phyloP scores from a whole-genome alignment of 2,797 vertebrate genomes.

The Hybognathus amarus region DNA sequence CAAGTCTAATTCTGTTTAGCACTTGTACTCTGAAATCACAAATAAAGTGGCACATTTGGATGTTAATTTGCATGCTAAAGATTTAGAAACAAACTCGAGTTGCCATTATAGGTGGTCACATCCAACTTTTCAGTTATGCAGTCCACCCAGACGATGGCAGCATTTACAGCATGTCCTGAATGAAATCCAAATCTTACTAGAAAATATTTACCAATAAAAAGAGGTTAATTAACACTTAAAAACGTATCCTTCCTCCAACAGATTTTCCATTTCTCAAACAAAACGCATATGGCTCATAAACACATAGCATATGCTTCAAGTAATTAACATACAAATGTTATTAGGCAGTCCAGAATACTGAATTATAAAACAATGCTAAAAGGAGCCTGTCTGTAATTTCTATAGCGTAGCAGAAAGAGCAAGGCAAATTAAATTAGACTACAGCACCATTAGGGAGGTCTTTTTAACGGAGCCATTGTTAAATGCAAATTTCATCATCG shows the following conservation, averaged over 20 bases:
- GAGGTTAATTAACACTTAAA: not conserved
- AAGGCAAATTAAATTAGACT: slow-evolving; percentile 67
- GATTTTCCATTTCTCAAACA: not conserved
- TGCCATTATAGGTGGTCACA: too few species aligned
- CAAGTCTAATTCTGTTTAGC: not conserved
- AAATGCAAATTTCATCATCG: slow-evolving; percentile 71
- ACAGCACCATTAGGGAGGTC: slow-evolving; percentile 57
- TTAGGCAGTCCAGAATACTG: not conserved
- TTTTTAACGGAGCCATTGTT: slow-evolving; percentile 74
- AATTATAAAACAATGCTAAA: not conserved
- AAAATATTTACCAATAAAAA: not conserved
- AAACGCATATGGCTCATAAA: not conserved
- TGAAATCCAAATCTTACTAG: not conserved
- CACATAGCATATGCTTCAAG: not conserved
- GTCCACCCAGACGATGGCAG: slow-evolving; percentile 37
- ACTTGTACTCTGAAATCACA: not conserved
- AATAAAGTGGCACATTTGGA: not conserved
- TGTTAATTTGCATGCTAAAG: too few species aligned
- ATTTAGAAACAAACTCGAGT: too few species aligned
- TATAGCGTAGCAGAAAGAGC: slow-evolving; percentile 33
- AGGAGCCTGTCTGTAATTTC: not conserved
- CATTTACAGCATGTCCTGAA: slow-evolving; percentile 6
- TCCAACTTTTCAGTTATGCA: too few species aligned
- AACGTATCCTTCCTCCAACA: not conserved
- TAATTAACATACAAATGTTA: slow-evolving; percentile 5